Conservation (phyloP, 2,113 vertebrate species). For the Notiomystis cincta region DNA sequence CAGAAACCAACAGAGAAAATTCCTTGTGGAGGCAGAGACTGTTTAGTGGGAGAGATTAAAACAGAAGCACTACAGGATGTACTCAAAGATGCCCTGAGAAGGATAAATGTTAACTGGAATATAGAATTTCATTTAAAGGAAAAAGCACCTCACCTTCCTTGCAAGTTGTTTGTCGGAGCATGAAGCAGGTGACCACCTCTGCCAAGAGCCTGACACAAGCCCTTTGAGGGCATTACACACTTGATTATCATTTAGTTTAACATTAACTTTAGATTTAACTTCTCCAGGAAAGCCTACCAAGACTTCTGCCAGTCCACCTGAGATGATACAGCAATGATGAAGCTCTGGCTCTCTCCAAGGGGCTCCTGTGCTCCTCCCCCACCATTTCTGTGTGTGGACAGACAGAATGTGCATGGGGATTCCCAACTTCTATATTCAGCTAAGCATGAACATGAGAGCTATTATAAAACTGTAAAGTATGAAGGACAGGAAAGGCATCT, state of each 20-base stretch:
- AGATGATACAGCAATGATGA: rapidly evolving
- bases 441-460: neutral
- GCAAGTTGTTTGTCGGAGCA: neutral
- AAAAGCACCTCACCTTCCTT: neutral
- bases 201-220: neutral
- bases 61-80: neutral
- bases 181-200: neutral
- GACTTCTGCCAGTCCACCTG: neutral
- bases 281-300: neutral
- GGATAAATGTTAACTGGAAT: neutral
- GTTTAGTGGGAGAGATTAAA: neutral
- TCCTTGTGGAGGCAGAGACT: neutral
- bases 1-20: neutral
- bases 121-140: neutral
- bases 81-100: neutral
- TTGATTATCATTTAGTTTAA: neutral
- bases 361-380: neutral
- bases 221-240: neutral
- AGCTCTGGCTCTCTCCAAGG: neutral
- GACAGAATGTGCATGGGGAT: neutral
- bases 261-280: neutral
- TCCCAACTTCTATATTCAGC: neutral
- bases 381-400: neutral
- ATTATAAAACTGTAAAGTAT: neutral
- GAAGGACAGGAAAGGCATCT: neutral